Evolutionary conservation across 1,140 invertebrate genomes (phyloP).

Genomic region (Galleria mellonella): DNA sequence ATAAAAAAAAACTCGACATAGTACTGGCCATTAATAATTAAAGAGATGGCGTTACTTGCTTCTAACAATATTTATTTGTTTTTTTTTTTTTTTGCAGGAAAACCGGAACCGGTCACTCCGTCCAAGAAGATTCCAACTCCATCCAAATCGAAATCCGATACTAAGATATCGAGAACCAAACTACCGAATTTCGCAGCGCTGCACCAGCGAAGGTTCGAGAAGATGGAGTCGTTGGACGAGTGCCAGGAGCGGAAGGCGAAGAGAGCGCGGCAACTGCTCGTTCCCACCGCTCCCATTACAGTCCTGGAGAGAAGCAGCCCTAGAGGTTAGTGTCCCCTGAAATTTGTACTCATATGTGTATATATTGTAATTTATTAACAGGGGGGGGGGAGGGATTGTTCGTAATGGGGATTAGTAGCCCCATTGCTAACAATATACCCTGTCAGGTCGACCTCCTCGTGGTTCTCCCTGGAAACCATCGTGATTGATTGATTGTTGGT

Average conservation of each 20-base stretch:
- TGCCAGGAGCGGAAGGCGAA: conserved; percentile 71
- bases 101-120: conserved; percentile 30
- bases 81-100: conserved; percentile 22
- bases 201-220: conserved; percentile 77
- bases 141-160: conserved; percentile 14
- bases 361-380: too few species aligned
- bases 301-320: conserved; percentile 32
- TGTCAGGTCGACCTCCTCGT: too few species aligned
- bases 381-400: too few species aligned
- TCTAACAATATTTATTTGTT: too few species aligned
- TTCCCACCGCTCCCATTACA: conserved; percentile 18
- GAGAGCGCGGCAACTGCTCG: conserved; percentile 63
- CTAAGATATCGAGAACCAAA: conserved; percentile 50
- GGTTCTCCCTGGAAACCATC: too few species aligned
- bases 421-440: too few species aligned
- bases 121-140: conserved; percentile 24
- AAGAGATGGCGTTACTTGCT: too few species aligned
- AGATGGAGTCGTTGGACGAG: conserved; percentile 79
- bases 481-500: too few species aligned
- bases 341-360: conserved; percentile 2
- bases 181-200: conserved; percentile 79
- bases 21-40: too few species aligned
- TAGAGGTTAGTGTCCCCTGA: conserved; percentile 8
- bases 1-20: too few species aligned
- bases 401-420: too few species aligned